Evolutionary conservation across 2,888 invertebrate species (phyloP).

Genomic region (Kryphioiulus occultus): DNA sequence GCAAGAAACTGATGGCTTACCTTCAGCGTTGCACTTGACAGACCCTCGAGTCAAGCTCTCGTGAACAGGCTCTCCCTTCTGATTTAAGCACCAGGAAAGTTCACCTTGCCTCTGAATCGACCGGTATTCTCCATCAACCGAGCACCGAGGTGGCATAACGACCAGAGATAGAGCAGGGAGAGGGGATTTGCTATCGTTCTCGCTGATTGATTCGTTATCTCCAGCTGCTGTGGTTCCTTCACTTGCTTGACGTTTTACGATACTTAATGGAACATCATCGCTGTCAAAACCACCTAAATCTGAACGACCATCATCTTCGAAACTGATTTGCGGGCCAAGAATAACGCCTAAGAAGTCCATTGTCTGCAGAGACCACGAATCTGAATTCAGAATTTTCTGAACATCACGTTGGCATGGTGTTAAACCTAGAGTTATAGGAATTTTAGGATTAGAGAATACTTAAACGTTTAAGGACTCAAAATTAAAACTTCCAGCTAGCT

Average conservation of each 20-base stretch:
- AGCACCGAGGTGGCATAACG: constrained; percentile 59
- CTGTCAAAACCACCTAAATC: constrained; percentile 28
- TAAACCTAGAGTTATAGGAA: constrained; percentile 51
- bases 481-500: background rate
- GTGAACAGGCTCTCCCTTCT: constrained; percentile 56
- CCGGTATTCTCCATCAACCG: constrained; percentile 58
- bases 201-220: background rate
- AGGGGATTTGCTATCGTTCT: background rate
- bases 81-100: constrained; percentile 59
- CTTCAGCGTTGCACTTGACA: constrained; percentile 56
- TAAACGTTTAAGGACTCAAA: background rate
- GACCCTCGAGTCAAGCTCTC: constrained; percentile 57
- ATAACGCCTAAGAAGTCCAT: constrained; percentile 43
- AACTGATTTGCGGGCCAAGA: constrained; percentile 33
- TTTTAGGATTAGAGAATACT: background rate
- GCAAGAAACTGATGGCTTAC: constrained; percentile 39
- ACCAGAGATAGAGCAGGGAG: constrained; percentile 56
- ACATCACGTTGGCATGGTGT: constrained; percentile 59
- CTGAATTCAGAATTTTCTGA: constrained; percentile 58
- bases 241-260: constrained; percentile 53
- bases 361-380: constrained; percentile 49
- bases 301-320: background rate
- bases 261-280: background rate
- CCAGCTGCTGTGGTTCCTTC: background rate
- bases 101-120: constrained; percentile 59